Percentiles rank a stretch among this genome's conserved stretches.
phyloP scores from a whole-genome alignment of 2,797 vertebrate species.

The Falco biarmicus region DNA sequence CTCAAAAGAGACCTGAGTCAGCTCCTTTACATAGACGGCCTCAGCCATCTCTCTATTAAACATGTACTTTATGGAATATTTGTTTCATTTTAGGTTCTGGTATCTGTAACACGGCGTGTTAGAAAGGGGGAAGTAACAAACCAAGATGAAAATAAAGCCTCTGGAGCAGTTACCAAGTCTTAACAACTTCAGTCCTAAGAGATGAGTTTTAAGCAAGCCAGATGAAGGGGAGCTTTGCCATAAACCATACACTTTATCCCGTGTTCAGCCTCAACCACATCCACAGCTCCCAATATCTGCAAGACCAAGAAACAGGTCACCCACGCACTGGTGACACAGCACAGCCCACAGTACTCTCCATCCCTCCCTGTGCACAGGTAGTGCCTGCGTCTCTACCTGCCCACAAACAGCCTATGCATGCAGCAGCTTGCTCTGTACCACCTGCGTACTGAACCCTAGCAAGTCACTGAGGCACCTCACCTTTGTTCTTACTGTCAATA shows the following conservation, averaged over 20 bases:
- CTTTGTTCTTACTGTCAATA: background rate
- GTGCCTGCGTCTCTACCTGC: background rate
- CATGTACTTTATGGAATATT: background rate
- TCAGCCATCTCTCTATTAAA: background rate
- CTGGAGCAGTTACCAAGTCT: background rate
- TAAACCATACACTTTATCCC: background rate
- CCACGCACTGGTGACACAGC: background rate
- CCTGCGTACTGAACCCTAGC: background rate
- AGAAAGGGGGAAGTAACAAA: background rate
- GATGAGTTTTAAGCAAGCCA: background rate
- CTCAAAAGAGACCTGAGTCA: background rate
- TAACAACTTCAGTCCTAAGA: background rate
- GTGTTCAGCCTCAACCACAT: background rate
- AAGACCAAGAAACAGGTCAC: background rate
- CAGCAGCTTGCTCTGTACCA: background rate
- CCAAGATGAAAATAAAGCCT: background rate
- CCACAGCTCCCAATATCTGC: background rate
- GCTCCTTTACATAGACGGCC: background rate
- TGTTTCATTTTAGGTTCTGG: background rate
- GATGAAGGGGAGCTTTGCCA: background rate
- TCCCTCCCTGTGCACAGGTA: background rate
- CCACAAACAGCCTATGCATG: background rate
- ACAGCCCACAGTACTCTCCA: background rate
- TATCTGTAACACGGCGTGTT: background rate
- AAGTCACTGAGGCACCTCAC: background rate